Percentiles rank a stretch among this genome's conserved stretches.
phyloP scores from a whole-genome alignment of 2,797 vertebrate species.

The Acrocephalus scirpaceus region DNA sequence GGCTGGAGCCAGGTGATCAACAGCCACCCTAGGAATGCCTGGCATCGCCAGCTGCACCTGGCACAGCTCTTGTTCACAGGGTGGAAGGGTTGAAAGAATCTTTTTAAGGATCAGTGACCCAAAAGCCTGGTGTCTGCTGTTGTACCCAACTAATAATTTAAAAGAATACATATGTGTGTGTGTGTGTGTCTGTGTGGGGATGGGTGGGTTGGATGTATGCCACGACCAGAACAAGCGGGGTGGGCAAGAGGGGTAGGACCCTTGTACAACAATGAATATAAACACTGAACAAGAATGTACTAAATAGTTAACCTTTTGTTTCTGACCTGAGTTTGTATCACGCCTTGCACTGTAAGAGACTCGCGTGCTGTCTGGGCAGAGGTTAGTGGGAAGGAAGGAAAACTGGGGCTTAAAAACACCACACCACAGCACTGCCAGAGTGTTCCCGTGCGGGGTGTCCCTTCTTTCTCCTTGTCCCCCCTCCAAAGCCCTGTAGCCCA shows the following conservation, averaged over 20 bases:
- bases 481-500: constrained; percentile 63
- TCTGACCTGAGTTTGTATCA: constrained; percentile 80
- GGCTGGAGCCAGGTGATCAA: not conserved
- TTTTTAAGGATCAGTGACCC: constrained; percentile 33
- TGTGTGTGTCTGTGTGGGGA: not conserved
- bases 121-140: constrained; percentile 66
- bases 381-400: constrained; percentile 25
- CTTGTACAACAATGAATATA: constrained; percentile 46
- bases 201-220: constrained; percentile 29
- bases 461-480: not conserved
- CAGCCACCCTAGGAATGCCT: not conserved
- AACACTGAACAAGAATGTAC: constrained; percentile 72
- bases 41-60: not conserved
- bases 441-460: not conserved
- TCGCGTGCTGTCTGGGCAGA: constrained; percentile 40
- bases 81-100: constrained; percentile 60
- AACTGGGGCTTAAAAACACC: not conserved
- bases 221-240: constrained; percentile 53
- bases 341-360: constrained; percentile 75
- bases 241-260: constrained; percentile 40
- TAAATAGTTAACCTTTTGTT: constrained; percentile 72
- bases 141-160: constrained; percentile 63
- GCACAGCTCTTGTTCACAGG: constrained; percentile 4
- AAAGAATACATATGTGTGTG: not conserved
- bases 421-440: not conserved